Evolutionary conservation across 2,888 invertebrate species (phyloP).

Genomic region (Drosophila flavopinicola): DNA sequence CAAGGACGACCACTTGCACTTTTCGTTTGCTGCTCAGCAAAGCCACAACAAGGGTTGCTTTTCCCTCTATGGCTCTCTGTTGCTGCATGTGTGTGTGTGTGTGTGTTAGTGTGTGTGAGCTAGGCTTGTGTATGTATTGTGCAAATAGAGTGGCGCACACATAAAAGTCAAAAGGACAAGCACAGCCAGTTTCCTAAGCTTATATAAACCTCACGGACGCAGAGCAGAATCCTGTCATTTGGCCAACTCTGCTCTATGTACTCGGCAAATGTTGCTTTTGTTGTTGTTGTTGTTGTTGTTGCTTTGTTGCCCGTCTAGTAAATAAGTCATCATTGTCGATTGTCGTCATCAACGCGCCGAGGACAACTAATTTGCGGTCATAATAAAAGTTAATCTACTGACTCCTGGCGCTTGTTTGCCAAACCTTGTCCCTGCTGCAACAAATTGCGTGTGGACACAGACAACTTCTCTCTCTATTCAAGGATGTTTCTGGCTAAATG

Average conservation of each 20-base stretch:
- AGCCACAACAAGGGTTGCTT: constrained; percentile 72
- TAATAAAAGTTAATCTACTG: constrained; percentile 82
- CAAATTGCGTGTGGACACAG: constrained; percentile 43
- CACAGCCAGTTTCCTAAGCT: constrained; percentile 41
- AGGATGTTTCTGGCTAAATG: constrained; percentile 1
- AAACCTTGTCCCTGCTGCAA: constrained; percentile 45
- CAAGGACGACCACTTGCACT: constrained; percentile 74
- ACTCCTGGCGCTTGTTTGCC: constrained; percentile 60
- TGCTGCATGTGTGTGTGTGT: constrained; percentile 12
- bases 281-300: constrained; percentile 27
- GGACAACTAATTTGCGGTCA: constrained; percentile 83
- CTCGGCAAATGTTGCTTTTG: constrained; percentile 29
- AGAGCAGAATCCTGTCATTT: constrained; percentile 37
- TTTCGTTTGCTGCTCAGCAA: constrained; percentile 62
- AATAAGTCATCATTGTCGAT: constrained; percentile 80
- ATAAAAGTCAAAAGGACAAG: constrained; percentile 66
- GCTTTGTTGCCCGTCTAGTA: constrained; percentile 49
- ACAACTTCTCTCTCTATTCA: constrained; percentile 7
- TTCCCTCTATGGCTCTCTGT: constrained; percentile 43
- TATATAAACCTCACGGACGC: constrained; percentile 27
- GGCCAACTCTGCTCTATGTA: constrained; percentile 49
- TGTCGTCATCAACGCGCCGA: constrained; percentile 78
- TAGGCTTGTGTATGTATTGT: constrained; percentile 42
- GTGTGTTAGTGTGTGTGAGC: constrained; percentile 23
- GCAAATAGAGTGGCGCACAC: constrained; percentile 61